Evolutionary conservation across 2,888 invertebrate species (phyloP).

Genomic region (Oasisia sp.): DNA sequence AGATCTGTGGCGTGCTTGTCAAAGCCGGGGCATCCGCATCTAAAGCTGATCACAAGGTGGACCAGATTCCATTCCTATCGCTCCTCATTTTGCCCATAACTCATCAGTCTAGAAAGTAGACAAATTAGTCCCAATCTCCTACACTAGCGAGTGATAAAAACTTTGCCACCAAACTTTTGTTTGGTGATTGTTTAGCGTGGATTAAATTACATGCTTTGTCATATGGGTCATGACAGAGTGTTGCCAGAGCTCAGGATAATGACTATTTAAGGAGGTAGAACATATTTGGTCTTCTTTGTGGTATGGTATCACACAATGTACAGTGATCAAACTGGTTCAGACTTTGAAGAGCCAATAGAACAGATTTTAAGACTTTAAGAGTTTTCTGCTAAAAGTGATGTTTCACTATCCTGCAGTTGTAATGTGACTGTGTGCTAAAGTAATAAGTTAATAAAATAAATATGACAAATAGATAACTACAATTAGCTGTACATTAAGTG

Average conservation of each 20-base stretch:
- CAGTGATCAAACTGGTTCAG: not conserved
- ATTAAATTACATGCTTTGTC: not conserved
- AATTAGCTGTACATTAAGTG: no score
- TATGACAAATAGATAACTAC: no score
- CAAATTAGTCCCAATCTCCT: no score
- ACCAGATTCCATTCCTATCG: slow-evolving; percentile 49
- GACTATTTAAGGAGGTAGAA: not conserved
- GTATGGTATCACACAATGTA: not conserved
- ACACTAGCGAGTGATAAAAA: no score
- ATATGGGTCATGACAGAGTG: not conserved
- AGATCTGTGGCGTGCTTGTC: slow-evolving; percentile 90
- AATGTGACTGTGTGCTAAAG: no score
- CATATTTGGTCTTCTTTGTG: not conserved
- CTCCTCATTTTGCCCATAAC: not conserved
- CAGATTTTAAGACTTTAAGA: not conserved
- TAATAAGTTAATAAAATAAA: no score
- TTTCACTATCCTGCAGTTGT: no score
- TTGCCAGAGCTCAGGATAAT: not conserved
- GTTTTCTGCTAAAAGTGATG: no score
- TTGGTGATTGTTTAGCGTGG: no score
- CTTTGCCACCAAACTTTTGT: no score
- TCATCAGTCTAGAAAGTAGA: not conserved
- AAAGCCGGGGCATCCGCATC: slow-evolving; percentile 87
- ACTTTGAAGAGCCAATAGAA: not conserved
- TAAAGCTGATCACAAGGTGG: slow-evolving; percentile 81